A percentile compares a stretch with the other conserved stretches of the same genome.
These are phyloP conservation scores for Eurytoma californica DNA, from an alignment of 2,888 invertebrate genomes.

Conservation along the genomic window DNA sequence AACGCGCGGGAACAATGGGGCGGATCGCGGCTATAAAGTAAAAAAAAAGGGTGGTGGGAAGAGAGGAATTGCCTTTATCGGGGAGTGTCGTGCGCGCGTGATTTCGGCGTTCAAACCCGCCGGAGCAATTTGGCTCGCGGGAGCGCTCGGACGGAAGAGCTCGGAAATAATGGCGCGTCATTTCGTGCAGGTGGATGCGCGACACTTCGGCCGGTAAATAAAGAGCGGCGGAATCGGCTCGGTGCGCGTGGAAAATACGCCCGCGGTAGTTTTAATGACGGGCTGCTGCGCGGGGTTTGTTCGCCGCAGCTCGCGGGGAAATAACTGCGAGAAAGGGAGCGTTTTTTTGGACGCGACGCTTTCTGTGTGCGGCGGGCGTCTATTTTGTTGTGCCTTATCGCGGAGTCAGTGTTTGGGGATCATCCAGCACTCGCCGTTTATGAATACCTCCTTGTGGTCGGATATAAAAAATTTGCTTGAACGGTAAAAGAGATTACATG, in stretches of 20 bases:
- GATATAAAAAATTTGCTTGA: no score
- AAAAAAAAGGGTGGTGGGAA: background rate
- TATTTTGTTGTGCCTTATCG: background rate
- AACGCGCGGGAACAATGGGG: background rate
- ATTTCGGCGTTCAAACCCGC: constrained; percentile 32
- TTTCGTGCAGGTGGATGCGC: background rate
- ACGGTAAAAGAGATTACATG: no score
- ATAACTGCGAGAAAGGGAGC: background rate
- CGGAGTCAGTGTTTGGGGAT: no score
- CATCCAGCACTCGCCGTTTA: no score
- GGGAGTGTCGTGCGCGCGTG: background rate
- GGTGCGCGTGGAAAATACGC: background rate
- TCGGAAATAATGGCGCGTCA: constrained; percentile 29
- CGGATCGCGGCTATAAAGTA: background rate
- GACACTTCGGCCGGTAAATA: background rate
- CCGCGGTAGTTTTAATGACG: background rate
- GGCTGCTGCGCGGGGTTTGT: background rate
- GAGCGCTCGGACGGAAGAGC: background rate
- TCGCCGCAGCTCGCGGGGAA: background rate
- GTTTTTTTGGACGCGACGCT: background rate
- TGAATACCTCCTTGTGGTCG: no score
- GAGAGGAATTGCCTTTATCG: background rate
- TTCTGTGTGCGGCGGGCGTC: background rate
- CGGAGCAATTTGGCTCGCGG: constrained; percentile 26
- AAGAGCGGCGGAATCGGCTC: background rate